These are phyloP conservation scores for Corythoichthys haematopterus DNA, from an alignment of 2,113 vertebrate genomes.

Conservation along the genomic window DNA sequence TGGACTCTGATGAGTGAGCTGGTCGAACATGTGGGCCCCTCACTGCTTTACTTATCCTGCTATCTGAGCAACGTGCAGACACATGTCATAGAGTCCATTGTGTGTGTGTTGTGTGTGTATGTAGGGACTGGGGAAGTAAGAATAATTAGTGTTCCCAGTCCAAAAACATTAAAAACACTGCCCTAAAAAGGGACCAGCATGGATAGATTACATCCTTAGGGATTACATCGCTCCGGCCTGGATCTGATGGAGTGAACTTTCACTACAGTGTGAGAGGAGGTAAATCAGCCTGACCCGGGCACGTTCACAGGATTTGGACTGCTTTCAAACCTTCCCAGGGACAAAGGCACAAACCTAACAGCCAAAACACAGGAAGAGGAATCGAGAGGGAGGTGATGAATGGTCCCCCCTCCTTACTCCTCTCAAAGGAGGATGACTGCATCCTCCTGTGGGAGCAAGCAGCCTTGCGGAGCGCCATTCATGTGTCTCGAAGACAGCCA, in stretches of 20 bases:
- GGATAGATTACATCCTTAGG: slow-evolving; percentile 39
- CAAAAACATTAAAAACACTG: slow-evolving; percentile 19
- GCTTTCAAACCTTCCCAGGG: slow-evolving; percentile 36
- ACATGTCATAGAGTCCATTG: slow-evolving; percentile 26
- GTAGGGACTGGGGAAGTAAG: slow-evolving; percentile 29
- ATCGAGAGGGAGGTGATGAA: slow-evolving; percentile 62
- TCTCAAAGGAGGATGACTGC: slow-evolving; percentile 63
- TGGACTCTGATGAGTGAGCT: slow-evolving; percentile 39
- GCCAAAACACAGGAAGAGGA: slow-evolving; percentile 39
- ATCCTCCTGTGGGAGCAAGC: slow-evolving; percentile 63
- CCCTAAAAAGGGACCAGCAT: slow-evolving; percentile 17
- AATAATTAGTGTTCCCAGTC: slow-evolving; percentile 24
- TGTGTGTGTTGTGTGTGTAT: slow-evolving; percentile 2
- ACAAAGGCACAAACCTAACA: slow-evolving; percentile 47
- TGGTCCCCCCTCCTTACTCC: slow-evolving; percentile 61
- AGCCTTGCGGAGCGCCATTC: slow-evolving; percentile 53
- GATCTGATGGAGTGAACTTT: slow-evolving; percentile 30
- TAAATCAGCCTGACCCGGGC: slow-evolving; percentile 44
- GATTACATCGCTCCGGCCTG: slow-evolving; percentile 21
- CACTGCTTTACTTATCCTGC: neutral
- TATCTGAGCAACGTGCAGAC: neutral
- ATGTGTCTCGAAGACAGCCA: slow-evolving; percentile 75
- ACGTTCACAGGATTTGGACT: slow-evolving; percentile 42
- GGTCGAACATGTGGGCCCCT: slow-evolving; percentile 56
- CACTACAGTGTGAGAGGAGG: slow-evolving; percentile 30